Base-by-base conservation (phyloP, 1,140 invertebrate species). In the Trachymyrmex septentrionalis region DNA sequence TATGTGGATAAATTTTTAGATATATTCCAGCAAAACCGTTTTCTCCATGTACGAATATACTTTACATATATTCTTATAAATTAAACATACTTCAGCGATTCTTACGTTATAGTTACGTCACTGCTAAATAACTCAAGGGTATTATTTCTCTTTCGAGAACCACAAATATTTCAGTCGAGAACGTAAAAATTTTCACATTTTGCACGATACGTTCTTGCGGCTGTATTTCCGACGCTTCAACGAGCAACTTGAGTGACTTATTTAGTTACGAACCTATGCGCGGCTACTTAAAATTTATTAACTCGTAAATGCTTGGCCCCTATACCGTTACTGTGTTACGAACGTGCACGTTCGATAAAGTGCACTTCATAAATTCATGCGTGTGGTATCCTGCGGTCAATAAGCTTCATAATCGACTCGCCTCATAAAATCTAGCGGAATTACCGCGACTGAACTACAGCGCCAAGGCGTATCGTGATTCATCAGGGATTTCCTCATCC, bases 251-350 rank as follows among this genome's bases (percentile, higher is more conserved):
- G 7, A 66, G 77, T 71, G 34, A 71, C 34, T 81, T 73, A 75
- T 84, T 73, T 84, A 75, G 69, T 73, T 84, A 48, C 69, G 24
- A 81, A 81, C 21, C 34, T n/a, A 24, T 16, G 14, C n/a, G 59
- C 30, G 61, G 34, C 34, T 34, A 67, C 34, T 85, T 85, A 85
- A 85, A 85, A 85, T 78, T 85, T 85, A 85, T 85, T 85, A 85
- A 78, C 72, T 78, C 82, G 50, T 67, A 85, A 85, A 78, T 66
- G 55, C 38, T 21, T 21, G 69, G 55, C n/a, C 73, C 19, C 61
- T 27, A 24, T 85, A 85, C 82, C 69, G 67, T 84, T 84, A 61
- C 57, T 34, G 24, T 3, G 72, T 85, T 85, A 63, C 69, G 72
- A 48, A 75, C 38, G 71, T 30, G 61, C 59, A 61, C 21, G 21